Evolutionary conservation across 2,888 invertebrate species (phyloP).

Genomic region (Galerucella pusilla): DNA sequence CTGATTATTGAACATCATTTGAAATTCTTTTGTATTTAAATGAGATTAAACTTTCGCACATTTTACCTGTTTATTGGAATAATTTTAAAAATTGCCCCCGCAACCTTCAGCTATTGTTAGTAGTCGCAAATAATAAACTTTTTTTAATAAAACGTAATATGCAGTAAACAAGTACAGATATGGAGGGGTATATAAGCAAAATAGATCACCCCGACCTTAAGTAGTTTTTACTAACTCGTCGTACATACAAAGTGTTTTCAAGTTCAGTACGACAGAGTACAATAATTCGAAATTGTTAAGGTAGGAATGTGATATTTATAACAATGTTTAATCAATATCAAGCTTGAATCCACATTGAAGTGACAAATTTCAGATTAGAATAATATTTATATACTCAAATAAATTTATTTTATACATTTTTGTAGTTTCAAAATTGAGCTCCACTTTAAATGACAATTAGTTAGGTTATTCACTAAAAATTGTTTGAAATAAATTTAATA

Average conservation of each 20-base stretch:
- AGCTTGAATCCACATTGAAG: too few species aligned
- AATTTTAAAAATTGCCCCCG: conserved; percentile 1
- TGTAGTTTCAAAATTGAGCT: too few species aligned
- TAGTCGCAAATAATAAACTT: background rate
- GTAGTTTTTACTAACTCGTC: background rate
- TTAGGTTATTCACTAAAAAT: too few species aligned
- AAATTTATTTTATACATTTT: too few species aligned
- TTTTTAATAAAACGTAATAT: background rate
- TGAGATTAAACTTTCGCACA: background rate
- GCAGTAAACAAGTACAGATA: background rate
- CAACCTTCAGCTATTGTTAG: conserved; percentile 2
- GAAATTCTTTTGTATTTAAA: conserved; percentile 5
- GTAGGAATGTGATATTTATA: background rate
- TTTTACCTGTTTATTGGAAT: background rate
- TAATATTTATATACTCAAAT: too few species aligned
- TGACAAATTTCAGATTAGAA: too few species aligned
- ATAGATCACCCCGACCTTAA: background rate
- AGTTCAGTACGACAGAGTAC: background rate
- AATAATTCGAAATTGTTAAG: background rate
- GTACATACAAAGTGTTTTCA: background rate
- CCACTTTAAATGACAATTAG: too few species aligned
- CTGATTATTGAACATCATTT: background rate
- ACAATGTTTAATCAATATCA: too few species aligned
- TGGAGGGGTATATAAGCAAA: background rate
- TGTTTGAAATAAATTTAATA: too few species aligned